Conservation (phyloP, 2,888 invertebrate species). For the Polymixis lichenea region DNA sequence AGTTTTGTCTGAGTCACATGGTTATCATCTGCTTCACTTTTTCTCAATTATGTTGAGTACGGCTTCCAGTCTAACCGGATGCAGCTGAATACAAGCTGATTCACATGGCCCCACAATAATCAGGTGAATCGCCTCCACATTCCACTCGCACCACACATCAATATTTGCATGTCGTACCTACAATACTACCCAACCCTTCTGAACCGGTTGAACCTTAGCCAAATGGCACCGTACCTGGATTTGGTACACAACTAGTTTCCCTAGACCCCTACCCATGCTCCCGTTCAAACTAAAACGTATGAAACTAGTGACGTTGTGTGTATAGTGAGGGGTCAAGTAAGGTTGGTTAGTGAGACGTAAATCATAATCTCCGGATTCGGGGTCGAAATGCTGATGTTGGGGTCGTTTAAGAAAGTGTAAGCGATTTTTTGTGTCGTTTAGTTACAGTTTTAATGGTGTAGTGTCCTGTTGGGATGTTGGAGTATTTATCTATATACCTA, state of each 20-base stretch:
- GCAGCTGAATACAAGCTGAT: too few relatives aligned
- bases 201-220: slow-evolving; percentile 76
- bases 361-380: slow-evolving; percentile 73
- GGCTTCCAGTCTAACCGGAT: too few relatives aligned
- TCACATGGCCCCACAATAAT: not conserved
- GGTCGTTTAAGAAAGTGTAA: slow-evolving; percentile 70
- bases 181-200: slow-evolving; percentile 64
- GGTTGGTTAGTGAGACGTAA: slow-evolving; percentile 65
- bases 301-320: slow-evolving; percentile 8
- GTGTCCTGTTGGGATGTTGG: slow-evolving; percentile 23
- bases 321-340: slow-evolving; percentile 46
- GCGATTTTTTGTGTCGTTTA: slow-evolving; percentile 74
- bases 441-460: slow-evolving; percentile 62
- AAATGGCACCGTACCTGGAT: slow-evolving; percentile 81
- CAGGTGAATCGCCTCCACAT: not conserved
- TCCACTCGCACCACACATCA: slow-evolving; percentile 39
- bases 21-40: too few relatives aligned
- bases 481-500: slow-evolving; percentile 19
- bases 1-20: not conserved
- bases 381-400: slow-evolving; percentile 70
- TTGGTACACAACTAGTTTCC: slow-evolving; percentile 66
- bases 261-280: slow-evolving; percentile 58
- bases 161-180: slow-evolving; percentile 66
- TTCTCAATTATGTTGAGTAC: too few relatives aligned
- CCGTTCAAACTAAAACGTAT: slow-evolving; percentile 19